phyloP scores from a whole-genome alignment of 2,888 invertebrate genomes.

The Agrochola macilenta region DNA sequence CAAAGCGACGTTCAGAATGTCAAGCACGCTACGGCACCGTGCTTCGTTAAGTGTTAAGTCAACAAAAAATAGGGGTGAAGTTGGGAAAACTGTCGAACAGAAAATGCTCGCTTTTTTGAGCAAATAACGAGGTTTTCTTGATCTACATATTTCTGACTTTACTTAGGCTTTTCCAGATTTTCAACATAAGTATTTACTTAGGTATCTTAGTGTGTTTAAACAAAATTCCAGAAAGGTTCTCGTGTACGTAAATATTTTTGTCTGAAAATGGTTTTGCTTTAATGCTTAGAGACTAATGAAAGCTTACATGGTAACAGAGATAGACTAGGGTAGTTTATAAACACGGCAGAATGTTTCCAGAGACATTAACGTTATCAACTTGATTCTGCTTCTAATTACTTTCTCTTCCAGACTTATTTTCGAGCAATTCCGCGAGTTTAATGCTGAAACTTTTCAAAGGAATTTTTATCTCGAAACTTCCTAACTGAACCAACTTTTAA shows the following conservation, averaged over 20 bases:
- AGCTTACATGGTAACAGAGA: background rate
- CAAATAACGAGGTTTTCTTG: constrained; percentile 60
- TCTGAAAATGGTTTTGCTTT: constrained; percentile 12
- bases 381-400: constrained; percentile 57
- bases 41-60: constrained; percentile 60
- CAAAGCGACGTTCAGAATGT: constrained; percentile 72
- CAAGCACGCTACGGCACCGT: constrained; percentile 70
- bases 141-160: constrained; percentile 48
- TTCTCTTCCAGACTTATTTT: constrained; percentile 56
- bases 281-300: constrained; percentile 12
- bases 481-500: constrained; percentile 53
- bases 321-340: background rate
- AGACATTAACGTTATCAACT: constrained; percentile 42
- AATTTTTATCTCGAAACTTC: constrained; percentile 66
- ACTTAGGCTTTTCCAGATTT: constrained; percentile 37
- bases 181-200: constrained; percentile 36
- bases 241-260: constrained; percentile 12
- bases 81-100: constrained; percentile 61
- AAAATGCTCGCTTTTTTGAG: constrained; percentile 51
- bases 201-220: constrained; percentile 15
- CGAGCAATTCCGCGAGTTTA: constrained; percentile 52
- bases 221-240: constrained; percentile 13
- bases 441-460: constrained; percentile 64
- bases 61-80: constrained; percentile 68
- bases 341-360: background rate